These are phyloP conservation scores for Micromesistius poutassou DNA, from an alignment of 2,797 vertebrate genomes.

Conservation along the genomic window DNA sequence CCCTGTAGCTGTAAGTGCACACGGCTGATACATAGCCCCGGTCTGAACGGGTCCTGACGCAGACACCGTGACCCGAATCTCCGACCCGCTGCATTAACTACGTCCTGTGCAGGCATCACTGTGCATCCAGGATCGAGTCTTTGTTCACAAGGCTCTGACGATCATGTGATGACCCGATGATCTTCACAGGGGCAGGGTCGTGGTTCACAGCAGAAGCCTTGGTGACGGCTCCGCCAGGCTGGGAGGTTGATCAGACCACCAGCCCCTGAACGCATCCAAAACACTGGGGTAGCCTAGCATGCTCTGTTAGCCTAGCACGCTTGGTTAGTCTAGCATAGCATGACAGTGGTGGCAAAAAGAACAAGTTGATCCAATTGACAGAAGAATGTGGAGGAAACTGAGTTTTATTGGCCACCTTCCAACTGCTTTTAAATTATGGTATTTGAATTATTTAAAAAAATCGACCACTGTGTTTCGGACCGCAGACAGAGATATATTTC, in stretches of 20 bases:
- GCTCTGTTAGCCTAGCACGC: too few relatives aligned
- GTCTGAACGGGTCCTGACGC: too few relatives aligned
- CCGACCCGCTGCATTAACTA: neutral
- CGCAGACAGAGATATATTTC: neutral
- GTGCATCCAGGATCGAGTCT: neutral
- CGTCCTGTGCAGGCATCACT: neutral
- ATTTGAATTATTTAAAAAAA: neutral
- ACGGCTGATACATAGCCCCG: neutral
- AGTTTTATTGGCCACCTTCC: neutral
- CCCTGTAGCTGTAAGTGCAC: slow-evolving; percentile 41
- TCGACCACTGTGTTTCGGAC: neutral
- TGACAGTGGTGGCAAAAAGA: neutral
- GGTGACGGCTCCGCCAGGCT: too few relatives aligned
- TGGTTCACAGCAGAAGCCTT: too few relatives aligned
- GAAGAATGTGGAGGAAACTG: neutral
- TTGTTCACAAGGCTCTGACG: neutral
- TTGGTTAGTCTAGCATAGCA: too few relatives aligned
- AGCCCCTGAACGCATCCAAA: neutral
- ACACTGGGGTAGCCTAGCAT: neutral
- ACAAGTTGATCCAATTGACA: neutral
- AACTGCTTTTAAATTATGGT: neutral
- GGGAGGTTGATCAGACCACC: too few relatives aligned
- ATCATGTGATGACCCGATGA: neutral
- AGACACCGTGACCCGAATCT: neutral
- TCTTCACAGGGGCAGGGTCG: neutral